Evolutionary conservation across 2,797 vertebrate species (phyloP).

Genomic region (Nothura maculosa): DNA sequence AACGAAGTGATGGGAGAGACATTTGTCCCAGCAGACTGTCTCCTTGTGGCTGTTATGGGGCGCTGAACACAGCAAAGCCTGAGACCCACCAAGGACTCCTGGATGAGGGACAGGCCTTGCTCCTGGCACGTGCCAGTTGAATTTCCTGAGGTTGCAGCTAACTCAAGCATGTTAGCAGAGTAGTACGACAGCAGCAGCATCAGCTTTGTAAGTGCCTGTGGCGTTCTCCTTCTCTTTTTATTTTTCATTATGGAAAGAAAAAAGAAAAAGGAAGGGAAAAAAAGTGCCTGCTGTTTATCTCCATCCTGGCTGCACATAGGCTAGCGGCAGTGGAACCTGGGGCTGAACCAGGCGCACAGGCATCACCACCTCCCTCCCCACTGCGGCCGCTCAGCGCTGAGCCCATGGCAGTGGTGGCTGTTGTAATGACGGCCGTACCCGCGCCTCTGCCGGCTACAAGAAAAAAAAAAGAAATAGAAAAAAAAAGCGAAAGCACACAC

Average conservation of each 20-base stretch:
- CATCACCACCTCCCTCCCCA: too few species aligned
- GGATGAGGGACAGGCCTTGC: rapidly evolving
- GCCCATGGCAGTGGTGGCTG: neutral
- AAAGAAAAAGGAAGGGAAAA: too few species aligned
- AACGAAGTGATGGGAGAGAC: rapidly evolving
- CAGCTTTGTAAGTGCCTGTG: rapidly evolving
- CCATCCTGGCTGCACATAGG: neutral
- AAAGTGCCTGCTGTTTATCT: too few species aligned
- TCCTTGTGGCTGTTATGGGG: rapidly evolving
- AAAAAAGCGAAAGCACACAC: too few species aligned
- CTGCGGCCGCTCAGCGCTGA: neutral
- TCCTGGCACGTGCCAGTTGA: rapidly evolving
- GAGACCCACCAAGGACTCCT: rapidly evolving
- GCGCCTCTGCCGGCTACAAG: too few species aligned
- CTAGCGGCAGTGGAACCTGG: neutral
- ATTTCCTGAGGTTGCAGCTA: rapidly evolving
- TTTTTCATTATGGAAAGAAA: too few species aligned
- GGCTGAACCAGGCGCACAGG: too few species aligned
- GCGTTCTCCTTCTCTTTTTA: rapidly evolving
- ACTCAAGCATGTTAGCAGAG: rapidly evolving
- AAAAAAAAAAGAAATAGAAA: too few species aligned
- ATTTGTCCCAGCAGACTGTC: neutral
- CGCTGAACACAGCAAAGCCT: rapidly evolving
- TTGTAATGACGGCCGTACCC: neutral
- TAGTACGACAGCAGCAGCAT: rapidly evolving